Evolutionary conservation across 2,113 vertebrate genomes (phyloP), one percentile per base, ranked within the genome.

Genomic region (Pygoscelis adeliae): DNA sequence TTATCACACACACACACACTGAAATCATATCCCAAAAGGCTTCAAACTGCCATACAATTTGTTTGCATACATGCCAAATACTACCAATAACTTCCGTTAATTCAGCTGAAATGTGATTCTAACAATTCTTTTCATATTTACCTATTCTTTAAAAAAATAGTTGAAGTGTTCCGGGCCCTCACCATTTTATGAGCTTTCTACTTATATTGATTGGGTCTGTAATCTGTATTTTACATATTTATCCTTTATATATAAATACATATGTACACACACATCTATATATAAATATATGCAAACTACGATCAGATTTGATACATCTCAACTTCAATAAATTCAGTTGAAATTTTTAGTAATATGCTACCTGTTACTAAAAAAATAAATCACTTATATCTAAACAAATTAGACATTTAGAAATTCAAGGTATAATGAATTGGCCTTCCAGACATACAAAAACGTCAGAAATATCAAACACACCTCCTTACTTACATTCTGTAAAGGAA

Each of bases 281-380:
- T 20, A 55, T 5, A 61, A 11, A 56, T 36, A 71, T 1, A 26
- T 12, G 46, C 1, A 82, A 90, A 46, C 18, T 36, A 36, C 0
- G 0, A 70, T 13, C 49, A 79, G 20, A 86, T 74, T 61, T 56
- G 11, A 83, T 10, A 88, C 23, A 70, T 36, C 14, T 63, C 49
- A 61, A 23, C 25, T 52, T 76, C 26, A 52, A 4, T 17, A 58
- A 55, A 27, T 67, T 62, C n/a, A 42, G 23, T 5, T 30, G 42
- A 59, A 36, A 27, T 14, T 72, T 62, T 77, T 66, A n/a, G 5
- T 26, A 85, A 76, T 22, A 70, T 2, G 53, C 3, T 44, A 44
- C 6, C 3, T 53, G 19, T 79, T 88, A 47, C n/a, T 27, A 47
- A 73, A 59, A 69, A 49, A 32, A 38, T 13, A 34, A 32, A 9